Percentiles rank a stretch among this genome's conserved stretches.
Evolutionary conservation across 2,113 vertebrate species (phyloP).

Genomic region (Phrynosoma blainvillii): DNA sequence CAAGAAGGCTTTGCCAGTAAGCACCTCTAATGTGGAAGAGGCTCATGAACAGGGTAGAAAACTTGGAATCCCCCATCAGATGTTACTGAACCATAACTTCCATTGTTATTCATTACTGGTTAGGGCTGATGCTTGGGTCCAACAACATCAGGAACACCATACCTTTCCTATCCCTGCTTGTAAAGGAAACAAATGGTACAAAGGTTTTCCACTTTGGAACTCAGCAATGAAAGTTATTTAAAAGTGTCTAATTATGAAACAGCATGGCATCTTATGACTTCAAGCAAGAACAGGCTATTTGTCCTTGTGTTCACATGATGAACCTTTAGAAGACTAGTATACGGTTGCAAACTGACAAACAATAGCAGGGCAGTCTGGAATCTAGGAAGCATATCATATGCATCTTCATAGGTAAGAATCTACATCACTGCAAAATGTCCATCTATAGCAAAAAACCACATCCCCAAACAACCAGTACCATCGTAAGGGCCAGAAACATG

Average conservation of each 20-base stretch:
- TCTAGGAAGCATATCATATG: not conserved
- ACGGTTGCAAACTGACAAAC: not conserved
- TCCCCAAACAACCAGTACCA: too few species aligned
- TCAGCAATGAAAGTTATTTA: not conserved
- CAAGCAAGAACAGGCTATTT: not conserved
- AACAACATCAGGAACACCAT: too few species aligned
- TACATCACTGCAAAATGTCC: not conserved
- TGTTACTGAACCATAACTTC: too few species aligned
- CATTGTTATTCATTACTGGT: too few species aligned
- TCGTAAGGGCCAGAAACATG: not conserved
- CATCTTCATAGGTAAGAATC: not conserved
- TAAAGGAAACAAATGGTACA: not conserved
- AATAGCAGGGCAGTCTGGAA: not conserved
- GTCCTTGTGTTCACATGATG: not conserved
- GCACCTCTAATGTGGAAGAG: not conserved
- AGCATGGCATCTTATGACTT: not conserved
- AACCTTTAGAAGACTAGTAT: not conserved
- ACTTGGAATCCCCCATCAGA: not conserved
- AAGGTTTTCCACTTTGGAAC: not conserved
- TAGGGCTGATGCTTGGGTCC: too few species aligned
- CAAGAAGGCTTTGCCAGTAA: not conserved
- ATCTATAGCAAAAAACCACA: not conserved
- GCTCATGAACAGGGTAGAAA: not conserved
- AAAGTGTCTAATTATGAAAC: not conserved
- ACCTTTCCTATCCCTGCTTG: too few species aligned